A percentile compares a stretch with the other conserved stretches of the same genome.
These are phyloP conservation scores for Timema cristinae DNA, from an alignment of 2,888 invertebrate genomes.

Conservation along the genomic window DNA sequence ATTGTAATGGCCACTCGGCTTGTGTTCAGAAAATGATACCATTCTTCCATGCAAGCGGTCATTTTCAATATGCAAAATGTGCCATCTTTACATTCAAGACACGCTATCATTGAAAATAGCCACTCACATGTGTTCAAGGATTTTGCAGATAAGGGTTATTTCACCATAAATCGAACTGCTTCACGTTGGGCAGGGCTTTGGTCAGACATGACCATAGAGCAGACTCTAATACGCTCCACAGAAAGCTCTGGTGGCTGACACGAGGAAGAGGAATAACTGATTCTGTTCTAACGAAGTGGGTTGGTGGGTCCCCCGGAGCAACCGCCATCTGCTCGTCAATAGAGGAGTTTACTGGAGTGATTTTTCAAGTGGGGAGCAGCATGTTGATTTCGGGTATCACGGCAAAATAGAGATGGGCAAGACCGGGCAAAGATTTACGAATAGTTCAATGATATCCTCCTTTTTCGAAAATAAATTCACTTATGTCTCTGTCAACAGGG, in stretches of 20 bases:
- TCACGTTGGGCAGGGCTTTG: conserved; percentile 8
- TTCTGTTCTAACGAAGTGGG: neutral
- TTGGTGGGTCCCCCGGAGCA: neutral
- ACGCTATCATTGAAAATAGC: conserved; percentile 6
- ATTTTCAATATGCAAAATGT: conserved; percentile 7
- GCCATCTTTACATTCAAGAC: conserved; percentile 5
- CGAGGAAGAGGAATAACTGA: conserved; percentile 1
- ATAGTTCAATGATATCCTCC: neutral
- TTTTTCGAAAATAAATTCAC: neutral
- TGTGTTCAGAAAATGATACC: conserved; percentile 8
- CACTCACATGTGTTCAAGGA: conserved; percentile 4
- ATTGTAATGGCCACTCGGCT: neutral
- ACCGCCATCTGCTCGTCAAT: conserved; percentile 3
- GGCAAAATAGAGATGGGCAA: neutral
- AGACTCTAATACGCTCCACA: neutral
- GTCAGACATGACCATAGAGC: conserved; percentile 4
- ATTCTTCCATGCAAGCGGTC: conserved; percentile 5
- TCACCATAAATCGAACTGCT: conserved; percentile 8
- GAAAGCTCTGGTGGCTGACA: neutral
- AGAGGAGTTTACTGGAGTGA: conserved; percentile 7
- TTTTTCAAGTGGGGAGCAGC: conserved; percentile 3
- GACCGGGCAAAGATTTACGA: neutral
- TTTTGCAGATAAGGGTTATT: conserved; percentile 4
- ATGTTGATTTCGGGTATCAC: conserved; percentile 6
- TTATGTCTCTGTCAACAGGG: neutral